phyloP scores from a whole-genome alignment of 2,888 invertebrate genomes.

The Lysandra coridon region DNA sequence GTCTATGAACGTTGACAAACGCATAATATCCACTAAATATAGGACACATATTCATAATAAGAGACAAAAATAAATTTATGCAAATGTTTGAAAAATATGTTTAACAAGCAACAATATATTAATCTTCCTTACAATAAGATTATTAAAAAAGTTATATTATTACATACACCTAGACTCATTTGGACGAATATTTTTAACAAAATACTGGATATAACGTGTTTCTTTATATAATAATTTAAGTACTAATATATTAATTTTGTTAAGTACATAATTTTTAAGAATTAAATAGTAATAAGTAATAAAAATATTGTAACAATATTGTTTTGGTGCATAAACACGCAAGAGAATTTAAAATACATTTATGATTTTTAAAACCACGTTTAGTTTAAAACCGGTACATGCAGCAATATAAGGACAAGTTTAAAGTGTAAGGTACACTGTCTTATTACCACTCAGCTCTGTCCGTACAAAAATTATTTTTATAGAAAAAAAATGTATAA shows the following conservation, averaged over 20 bases:
- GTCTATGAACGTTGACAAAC: too few relatives aligned
- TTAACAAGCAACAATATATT: constrained; percentile 26
- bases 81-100: background rate
- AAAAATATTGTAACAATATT: background rate
- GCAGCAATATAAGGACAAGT: too few relatives aligned
- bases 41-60: too few relatives aligned
- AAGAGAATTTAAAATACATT: too few relatives aligned
- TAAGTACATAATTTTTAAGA: background rate
- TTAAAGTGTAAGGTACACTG: too few relatives aligned
- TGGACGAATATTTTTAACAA: constrained; percentile 13
- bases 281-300: background rate
- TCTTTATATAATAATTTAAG: background rate
- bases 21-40: too few relatives aligned
- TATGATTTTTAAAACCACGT: too few relatives aligned
- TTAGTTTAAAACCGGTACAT: too few relatives aligned
- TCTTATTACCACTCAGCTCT: too few relatives aligned
- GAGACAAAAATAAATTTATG: background rate
- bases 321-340: too few relatives aligned
- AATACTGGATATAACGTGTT: constrained; percentile 14
- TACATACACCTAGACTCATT: background rate
- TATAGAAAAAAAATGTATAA: too few relatives aligned
- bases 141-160: background rate
- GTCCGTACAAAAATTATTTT: too few relatives aligned
- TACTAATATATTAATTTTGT: constrained; percentile 1
- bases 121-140: constrained; percentile 8